Evolutionary conservation across 92 coral and sea anemone genomes (phyloP), one percentile per base, ranked within the genome.

Genomic region (Chrysogorgia sp.): DNA sequence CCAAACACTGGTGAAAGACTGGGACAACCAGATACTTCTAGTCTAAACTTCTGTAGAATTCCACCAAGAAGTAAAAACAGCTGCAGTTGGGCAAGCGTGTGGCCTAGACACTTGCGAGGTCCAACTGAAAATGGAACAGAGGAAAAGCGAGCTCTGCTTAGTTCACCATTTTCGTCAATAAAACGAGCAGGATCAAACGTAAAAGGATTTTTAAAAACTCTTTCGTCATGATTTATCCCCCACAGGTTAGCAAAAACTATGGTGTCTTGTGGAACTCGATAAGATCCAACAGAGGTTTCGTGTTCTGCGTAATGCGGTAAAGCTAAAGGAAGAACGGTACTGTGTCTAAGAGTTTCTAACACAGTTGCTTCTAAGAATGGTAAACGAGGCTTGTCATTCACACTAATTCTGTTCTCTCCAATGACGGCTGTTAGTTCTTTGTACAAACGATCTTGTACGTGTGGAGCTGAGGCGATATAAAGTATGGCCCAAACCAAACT

Each of bases 291-390:
- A 47, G 76, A 79, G 72, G 97, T 92, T 76, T 94, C 96, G 70
- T 80, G 82, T 41, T 83, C 88, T 23, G 98, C 92, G 87, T 86
- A 94, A 71, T 94, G 98, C 3, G 98, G 98, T 40, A 94, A 62
- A n/a, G 96, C 98, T 40, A 92, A 89, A 29, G 98, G 98, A 45
- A 89, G 53, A 58, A 92, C 90, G 53, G 97, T 84, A 86, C 99
- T 96, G 60, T 77, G 61, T 43, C 99, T 92, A 0, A 96, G 89
- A 15, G 79, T 87, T 81, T 96, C 99, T 47, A 92, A 83, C 15
- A 96, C 87, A 35, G 97, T 92, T 26, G 99, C 99, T 67, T 96
- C 97, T 25, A 92, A 87, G 40, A 92, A 92, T 13, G 97, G 99
- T 64, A 96, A 82, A 32, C 81, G 87, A 50, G 76, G 76, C 81